phyloP scores from a whole-genome alignment of 2,797 vertebrate genomes.

The Paramormyrops hopkinsi region DNA sequence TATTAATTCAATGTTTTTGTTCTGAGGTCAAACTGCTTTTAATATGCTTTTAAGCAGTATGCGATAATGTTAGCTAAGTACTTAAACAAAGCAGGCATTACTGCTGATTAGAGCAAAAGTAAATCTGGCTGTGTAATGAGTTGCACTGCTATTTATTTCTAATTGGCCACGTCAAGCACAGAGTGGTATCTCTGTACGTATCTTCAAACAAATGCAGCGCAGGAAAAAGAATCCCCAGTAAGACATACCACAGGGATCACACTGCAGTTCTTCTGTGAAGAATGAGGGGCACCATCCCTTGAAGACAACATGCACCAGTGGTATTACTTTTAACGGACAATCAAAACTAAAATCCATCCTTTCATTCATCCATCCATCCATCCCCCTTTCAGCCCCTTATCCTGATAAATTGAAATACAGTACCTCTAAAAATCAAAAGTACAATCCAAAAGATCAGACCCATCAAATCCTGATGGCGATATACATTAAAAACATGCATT shows the following conservation, averaged over 20 bases:
- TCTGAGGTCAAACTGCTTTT: neutral
- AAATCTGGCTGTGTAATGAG: neutral
- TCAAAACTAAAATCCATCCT: neutral
- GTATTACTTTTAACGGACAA: neutral
- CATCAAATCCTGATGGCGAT: neutral
- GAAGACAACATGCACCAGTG: neutral
- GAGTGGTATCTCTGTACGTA: neutral
- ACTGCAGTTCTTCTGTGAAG: neutral
- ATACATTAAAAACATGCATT: neutral
- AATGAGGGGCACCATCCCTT: neutral
- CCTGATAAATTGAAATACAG: neutral
- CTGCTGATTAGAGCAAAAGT: neutral
- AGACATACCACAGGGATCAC: neutral
- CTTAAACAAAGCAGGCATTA: neutral
- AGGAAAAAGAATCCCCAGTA: neutral
- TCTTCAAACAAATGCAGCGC: neutral
- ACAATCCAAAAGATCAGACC: neutral
- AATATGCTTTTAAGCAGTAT: neutral
- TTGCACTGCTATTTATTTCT: neutral
- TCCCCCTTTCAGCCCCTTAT: neutral
- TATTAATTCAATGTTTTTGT: neutral
- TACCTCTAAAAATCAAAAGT: neutral
- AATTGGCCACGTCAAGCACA: neutral
- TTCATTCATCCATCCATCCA: neutral
- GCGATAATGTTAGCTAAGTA: neutral